Percentiles rank a stretch among this genome's conserved stretches.
These are phyloP conservation scores for Uropsilus gracilis DNA, from an alignment of 2,113 vertebrate genomes.

Conservation along the genomic window DNA sequence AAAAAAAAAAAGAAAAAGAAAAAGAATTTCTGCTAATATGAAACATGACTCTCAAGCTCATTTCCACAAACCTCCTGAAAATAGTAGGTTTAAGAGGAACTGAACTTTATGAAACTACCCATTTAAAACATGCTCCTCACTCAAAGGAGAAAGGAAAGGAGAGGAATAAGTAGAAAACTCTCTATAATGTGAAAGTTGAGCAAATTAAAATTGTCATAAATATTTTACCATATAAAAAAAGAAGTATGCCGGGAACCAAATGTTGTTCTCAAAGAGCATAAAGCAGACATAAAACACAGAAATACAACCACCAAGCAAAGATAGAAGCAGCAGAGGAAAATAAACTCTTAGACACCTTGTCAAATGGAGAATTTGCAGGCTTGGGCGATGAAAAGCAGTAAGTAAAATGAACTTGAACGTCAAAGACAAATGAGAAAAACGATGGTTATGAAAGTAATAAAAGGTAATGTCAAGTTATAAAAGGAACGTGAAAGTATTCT, in stretches of 20 bases:
- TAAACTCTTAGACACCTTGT: not conserved
- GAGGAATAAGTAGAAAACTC: not conserved
- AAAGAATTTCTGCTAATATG: not conserved
- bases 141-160: not conserved
- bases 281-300: not conserved
- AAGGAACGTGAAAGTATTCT: not conserved
- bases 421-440: not conserved
- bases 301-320: not conserved
- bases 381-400: not conserved
- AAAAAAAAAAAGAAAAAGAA: not conserved
- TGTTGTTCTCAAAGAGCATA: not conserved
- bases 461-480: too few relatives aligned
- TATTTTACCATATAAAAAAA: not conserved
- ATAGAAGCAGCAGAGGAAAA: not conserved
- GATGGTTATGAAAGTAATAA: not conserved
- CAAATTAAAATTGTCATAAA: not conserved
- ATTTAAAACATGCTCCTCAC: not conserved
- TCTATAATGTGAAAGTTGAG: not conserved
- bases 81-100: not conserved
- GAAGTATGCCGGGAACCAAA: not conserved
- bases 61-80: not conserved
- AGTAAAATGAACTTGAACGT: not conserved
- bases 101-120: not conserved
- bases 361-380: not conserved
- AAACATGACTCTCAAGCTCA: not conserved